Evolutionary conservation across 2,888 invertebrate species (phyloP).

Genomic region (Pristionchus fissidentatus): DNA sequence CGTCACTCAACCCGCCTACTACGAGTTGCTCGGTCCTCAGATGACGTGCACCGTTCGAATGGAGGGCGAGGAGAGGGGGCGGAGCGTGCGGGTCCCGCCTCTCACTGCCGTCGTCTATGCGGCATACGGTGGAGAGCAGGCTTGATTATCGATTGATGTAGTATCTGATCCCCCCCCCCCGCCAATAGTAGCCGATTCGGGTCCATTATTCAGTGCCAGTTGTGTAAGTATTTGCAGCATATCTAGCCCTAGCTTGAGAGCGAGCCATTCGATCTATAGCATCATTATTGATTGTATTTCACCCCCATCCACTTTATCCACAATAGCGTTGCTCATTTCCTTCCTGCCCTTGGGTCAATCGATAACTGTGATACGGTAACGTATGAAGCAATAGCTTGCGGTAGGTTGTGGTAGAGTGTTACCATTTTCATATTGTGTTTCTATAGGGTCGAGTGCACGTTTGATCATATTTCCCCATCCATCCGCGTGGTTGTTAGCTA

Average conservation of each 20-base stretch:
- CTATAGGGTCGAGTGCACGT: background rate
- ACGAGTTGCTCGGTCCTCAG: constrained; percentile 47
- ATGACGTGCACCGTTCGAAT: constrained; percentile 30
- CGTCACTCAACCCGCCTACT: constrained; percentile 43
- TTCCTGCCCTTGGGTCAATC: background rate
- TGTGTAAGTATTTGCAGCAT: constrained; percentile 17
- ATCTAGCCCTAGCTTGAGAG: background rate
- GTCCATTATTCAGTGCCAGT: constrained; percentile 2
- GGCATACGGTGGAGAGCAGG: constrained; percentile 26
- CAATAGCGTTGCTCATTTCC: background rate
- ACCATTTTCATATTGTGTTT: background rate
- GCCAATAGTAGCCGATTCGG: background rate
- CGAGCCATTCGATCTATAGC: background rate
- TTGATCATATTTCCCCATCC: too few species aligned
- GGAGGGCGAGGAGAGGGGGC: constrained; percentile 32
- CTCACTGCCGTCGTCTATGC: constrained; percentile 32
- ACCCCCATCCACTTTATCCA: too few species aligned
- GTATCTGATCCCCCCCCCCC: too few species aligned
- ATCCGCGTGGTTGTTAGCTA: background rate
- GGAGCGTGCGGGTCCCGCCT: background rate
- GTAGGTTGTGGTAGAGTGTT: background rate
- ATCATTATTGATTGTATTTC: background rate
- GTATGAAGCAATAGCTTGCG: background rate
- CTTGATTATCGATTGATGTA: constrained; percentile 1
- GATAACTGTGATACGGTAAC: constrained; percentile 2